Conservation (phyloP, 2,888 invertebrate species). For the Anticlea derivata region DNA sequence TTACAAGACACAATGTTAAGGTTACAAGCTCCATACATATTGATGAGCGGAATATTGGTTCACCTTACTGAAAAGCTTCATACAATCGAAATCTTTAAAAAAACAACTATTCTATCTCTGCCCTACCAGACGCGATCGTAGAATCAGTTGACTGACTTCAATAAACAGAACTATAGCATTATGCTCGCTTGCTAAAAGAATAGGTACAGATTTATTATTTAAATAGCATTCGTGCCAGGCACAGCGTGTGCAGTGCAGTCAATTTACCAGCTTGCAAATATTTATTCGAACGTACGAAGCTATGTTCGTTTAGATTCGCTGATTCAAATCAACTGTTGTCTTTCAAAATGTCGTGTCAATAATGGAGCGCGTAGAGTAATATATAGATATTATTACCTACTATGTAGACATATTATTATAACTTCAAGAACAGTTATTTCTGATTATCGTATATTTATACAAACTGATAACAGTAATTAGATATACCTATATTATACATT, state of each 20-base stretch:
- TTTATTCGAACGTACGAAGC: constrained; percentile 26
- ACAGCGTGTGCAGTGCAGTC: constrained; percentile 38
- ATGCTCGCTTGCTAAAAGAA: constrained; percentile 23
- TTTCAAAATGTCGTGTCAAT: constrained; percentile 28
- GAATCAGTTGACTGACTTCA: constrained; percentile 8
- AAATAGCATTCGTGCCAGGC: constrained; percentile 44
- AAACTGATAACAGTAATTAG: no score
- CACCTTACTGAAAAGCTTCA: neutral
- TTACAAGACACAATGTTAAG: no score
- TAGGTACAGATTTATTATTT: constrained; percentile 24
- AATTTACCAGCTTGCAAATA: constrained; percentile 26
- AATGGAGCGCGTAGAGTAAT: constrained; percentile 20
- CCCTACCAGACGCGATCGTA: neutral
- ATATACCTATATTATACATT: no score
- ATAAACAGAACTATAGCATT: constrained; percentile 13
- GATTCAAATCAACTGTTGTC: constrained; percentile 23
- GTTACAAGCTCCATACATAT: no score
- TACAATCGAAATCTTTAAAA: constrained; percentile 3
- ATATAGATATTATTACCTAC: no score
- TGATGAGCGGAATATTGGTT: no score
- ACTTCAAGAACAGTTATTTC: no score
- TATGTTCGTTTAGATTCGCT: neutral
- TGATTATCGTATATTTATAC: no score
- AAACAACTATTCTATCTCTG: constrained; percentile 15
- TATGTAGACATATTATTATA: no score